A percentile compares a stretch with the other conserved stretches of the same genome.
Evolutionary conservation across 2,113 vertebrate genomes (phyloP).

Genomic region (Psephotus haematonotus): DNA sequence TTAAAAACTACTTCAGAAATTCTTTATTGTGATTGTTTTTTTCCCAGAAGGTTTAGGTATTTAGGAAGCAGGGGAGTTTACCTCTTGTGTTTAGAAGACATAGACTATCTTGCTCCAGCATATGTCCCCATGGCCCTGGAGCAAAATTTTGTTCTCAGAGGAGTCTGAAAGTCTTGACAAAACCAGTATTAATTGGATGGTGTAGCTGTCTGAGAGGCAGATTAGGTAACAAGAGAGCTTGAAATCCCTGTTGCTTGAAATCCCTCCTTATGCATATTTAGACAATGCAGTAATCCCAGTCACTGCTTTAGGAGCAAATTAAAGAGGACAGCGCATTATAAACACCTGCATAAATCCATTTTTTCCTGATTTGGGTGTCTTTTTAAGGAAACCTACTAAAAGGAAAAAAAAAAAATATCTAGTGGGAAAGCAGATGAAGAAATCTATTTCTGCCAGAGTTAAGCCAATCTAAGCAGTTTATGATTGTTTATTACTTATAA

Average conservation of each 20-base stretch:
- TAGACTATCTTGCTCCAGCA: neutral
- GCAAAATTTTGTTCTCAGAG: neutral
- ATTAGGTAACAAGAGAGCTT: conserved; percentile 4
- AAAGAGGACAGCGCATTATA: neutral
- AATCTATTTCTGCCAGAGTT: neutral
- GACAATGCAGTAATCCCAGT: neutral
- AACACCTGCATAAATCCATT: neutral
- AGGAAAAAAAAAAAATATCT: neutral
- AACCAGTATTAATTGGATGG: neutral
- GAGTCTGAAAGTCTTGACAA: neutral
- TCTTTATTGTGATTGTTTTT: neutral
- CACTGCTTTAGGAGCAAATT: neutral
- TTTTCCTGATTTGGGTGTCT: neutral
- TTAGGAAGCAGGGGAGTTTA: neutral
- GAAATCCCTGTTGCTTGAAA: conserved; percentile 5
- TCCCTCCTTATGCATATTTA: neutral
- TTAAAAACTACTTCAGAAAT: neutral
- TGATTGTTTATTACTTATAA: neutral
- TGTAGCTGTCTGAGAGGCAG: neutral
- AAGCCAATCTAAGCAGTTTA: neutral
- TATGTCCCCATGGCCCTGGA: neutral
- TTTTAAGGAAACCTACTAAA: neutral
- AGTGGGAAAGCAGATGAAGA: neutral
- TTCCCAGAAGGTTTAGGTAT: neutral
- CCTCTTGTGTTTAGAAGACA: neutral